phyloP scores from a whole-genome alignment of 2,797 vertebrate genomes.

The Crenichthys baileyi region DNA sequence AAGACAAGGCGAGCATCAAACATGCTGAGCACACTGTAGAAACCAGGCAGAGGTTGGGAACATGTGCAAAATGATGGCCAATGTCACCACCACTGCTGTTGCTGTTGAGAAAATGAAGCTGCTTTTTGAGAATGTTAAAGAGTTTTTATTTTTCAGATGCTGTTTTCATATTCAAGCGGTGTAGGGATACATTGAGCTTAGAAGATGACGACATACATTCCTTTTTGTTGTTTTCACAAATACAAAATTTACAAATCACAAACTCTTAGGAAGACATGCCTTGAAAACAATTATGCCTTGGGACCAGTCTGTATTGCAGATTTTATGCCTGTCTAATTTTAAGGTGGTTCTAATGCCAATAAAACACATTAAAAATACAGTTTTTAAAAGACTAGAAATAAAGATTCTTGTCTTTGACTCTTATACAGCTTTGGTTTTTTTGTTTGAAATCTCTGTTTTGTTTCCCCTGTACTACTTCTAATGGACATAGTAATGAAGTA shows the following conservation, averaged over 20 bases:
- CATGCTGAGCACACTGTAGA: slow-evolving; percentile 16
- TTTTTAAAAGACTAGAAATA: background rate
- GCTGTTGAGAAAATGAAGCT: slow-evolving; percentile 7
- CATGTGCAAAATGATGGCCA: slow-evolving; percentile 2
- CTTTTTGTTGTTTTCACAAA: background rate
- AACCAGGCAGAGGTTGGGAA: background rate
- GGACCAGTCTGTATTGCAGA: background rate
- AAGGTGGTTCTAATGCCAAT: background rate
- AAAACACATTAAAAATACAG: background rate
- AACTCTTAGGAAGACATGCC: background rate
- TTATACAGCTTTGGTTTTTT: background rate
- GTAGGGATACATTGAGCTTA: background rate
- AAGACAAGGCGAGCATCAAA: slow-evolving; percentile 8
- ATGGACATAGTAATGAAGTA: no score
- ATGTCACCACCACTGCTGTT: slow-evolving; percentile 10
- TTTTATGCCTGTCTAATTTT: background rate
- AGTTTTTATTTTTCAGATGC: background rate
- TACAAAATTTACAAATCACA: background rate
- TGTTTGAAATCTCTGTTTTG: background rate
- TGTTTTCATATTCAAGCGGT: background rate
- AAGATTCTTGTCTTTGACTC: no score
- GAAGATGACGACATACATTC: background rate
- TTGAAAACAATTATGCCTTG: background rate
- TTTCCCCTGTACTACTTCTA: background rate
- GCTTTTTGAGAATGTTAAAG: slow-evolving; percentile 19